phyloP scores from a whole-genome alignment of 2,797 vertebrate species.

The Ataeniobius toweri region DNA sequence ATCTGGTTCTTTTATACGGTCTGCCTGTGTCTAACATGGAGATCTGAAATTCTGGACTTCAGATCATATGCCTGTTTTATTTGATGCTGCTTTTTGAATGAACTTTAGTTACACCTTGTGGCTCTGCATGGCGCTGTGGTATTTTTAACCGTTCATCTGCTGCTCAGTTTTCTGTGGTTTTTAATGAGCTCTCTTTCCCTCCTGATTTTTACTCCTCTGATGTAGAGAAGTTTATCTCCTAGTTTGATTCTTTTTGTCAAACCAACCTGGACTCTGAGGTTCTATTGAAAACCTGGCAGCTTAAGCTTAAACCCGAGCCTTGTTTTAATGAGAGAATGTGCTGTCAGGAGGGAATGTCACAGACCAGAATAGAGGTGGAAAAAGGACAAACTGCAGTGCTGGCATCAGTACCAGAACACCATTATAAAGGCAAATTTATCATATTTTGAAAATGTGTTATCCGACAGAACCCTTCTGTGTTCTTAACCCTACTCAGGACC shows the following conservation, averaged over 20 bases:
- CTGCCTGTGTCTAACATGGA: too few relatives aligned
- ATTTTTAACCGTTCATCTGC: neutral
- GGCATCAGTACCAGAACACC: neutral
- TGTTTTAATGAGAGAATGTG: neutral
- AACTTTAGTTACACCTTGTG: neutral
- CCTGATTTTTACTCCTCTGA: neutral
- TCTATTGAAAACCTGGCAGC: neutral
- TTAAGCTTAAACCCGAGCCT: neutral
- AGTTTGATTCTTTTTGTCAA: neutral
- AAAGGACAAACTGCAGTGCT: neutral
- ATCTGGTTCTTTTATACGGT: too few relatives aligned
- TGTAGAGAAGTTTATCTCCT: neutral
- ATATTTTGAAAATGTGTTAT: too few relatives aligned
- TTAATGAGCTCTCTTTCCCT: constrained; percentile 7
- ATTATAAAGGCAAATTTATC: neutral
- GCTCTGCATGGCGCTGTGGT: neutral
- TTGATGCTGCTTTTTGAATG: neutral
- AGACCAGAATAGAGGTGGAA: neutral
- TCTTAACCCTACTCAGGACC: too few relatives aligned
- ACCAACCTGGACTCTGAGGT: neutral
- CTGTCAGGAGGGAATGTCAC: neutral
- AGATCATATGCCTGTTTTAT: constrained; percentile 1
- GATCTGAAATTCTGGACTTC: neutral
- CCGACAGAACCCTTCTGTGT: too few relatives aligned
- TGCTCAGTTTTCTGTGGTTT: neutral